Percentiles rank a stretch among this genome's conserved stretches.
Conservation (phyloP, 2,888 invertebrate species). For the Lithosia quadra region DNA sequence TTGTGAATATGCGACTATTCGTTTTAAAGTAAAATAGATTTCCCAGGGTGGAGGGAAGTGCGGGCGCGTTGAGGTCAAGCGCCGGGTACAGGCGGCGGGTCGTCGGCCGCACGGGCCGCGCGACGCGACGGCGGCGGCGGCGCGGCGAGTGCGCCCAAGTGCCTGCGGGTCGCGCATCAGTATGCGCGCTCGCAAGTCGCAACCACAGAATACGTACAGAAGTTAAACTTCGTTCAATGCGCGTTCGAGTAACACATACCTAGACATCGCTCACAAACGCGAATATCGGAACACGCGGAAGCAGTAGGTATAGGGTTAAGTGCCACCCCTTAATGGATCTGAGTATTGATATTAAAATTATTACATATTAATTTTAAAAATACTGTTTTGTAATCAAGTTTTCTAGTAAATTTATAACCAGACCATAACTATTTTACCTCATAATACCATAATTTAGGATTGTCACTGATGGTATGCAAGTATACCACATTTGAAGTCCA, state of each 20-base stretch:
- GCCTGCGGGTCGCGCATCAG: constrained; percentile 67
- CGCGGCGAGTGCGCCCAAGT: constrained; percentile 38
- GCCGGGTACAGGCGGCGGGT: constrained; percentile 69
- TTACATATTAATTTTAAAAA: too few relatives aligned
- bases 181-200: constrained; percentile 69
- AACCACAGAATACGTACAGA: neutral
- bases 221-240: neutral
- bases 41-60: constrained; percentile 47
- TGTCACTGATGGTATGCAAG: too few relatives aligned
- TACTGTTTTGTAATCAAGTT: too few relatives aligned
- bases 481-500: too few relatives aligned
- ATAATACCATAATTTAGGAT: too few relatives aligned
- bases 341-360: too few relatives aligned
- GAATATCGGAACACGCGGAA: neutral
- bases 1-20: constrained; percentile 1
- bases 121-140: constrained; percentile 37
- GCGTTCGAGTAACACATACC: neutral
- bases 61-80: constrained; percentile 70
- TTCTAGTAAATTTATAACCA: too few relatives aligned
- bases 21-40: constrained; percentile 35
- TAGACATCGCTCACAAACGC: neutral
- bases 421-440: too few relatives aligned
- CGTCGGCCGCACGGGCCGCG: constrained; percentile 69
- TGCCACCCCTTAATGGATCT: too few relatives aligned
- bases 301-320: neutral